Conservation (phyloP, 2,113 vertebrate species). For the Gymnarchus niloticus region DNA sequence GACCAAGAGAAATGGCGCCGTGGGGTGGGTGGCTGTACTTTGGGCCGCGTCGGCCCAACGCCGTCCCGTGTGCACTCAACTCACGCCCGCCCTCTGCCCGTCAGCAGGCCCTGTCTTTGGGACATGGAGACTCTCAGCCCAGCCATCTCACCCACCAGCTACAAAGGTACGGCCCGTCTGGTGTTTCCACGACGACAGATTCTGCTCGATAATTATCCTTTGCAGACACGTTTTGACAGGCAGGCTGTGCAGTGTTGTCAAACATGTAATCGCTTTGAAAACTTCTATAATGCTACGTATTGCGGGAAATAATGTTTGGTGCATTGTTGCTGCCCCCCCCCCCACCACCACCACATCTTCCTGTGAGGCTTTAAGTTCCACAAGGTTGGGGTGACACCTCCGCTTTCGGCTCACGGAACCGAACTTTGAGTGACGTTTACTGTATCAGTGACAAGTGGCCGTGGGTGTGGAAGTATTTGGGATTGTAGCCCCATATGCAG, state of each 20-base stretch:
- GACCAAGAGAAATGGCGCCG: not conserved
- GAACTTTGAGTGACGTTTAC: not conserved
- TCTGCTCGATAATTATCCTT: not conserved
- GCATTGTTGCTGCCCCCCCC: not conserved
- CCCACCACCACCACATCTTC: not conserved
- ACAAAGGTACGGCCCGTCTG: slow-evolving; percentile 74
- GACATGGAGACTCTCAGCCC: slow-evolving; percentile 91
- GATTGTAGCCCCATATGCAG: not conserved
- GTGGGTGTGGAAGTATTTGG: not conserved
- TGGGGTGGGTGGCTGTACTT: not conserved
- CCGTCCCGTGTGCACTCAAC: slow-evolving; percentile 38
- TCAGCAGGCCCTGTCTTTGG: slow-evolving; percentile 74
- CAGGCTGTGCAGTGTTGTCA: not conserved
- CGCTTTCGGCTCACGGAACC: not conserved
- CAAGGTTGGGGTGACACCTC: not conserved
- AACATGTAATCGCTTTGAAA: not conserved
- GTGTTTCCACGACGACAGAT: not conserved
- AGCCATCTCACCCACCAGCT: slow-evolving; percentile 98
- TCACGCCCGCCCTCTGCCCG: slow-evolving; percentile 67
- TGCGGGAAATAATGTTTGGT: not conserved
- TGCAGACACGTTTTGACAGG: not conserved
- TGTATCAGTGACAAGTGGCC: not conserved
- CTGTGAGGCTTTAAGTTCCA: not conserved
- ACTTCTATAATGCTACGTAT: not conserved
- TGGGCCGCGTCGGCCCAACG: not conserved